Evolutionary conservation across 2,888 invertebrate genomes (phyloP).

Genomic region (Trichogramma evanescens): DNA sequence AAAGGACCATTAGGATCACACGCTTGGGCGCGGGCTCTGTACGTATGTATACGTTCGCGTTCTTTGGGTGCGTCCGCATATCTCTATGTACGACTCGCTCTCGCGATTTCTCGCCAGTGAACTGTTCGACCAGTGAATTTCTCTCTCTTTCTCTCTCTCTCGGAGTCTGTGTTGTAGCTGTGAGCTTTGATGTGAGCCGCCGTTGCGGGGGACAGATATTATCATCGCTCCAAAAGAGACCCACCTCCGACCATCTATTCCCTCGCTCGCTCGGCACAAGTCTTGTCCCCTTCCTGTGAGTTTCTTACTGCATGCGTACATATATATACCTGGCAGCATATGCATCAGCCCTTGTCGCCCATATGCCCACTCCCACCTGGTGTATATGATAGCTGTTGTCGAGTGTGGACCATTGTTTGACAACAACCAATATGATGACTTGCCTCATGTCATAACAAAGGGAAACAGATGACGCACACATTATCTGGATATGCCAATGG

Average conservation of each 20-base stretch:
- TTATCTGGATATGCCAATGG: no score
- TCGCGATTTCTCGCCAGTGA: constrained; percentile 33
- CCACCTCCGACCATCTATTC: constrained; percentile 10
- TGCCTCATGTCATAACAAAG: no score
- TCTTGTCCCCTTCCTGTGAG: neutral
- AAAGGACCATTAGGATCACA: constrained; percentile 35
- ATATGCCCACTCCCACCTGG: neutral
- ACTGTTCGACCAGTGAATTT: no score
- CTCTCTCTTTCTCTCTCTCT: neutral
- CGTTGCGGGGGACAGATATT: constrained; percentile 46
- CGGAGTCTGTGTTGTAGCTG: neutral
- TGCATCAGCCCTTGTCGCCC: neutral
- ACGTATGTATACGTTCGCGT: constrained; percentile 31
- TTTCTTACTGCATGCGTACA: no score
- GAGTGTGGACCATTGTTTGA: no score
- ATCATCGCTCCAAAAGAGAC: constrained; percentile 30
- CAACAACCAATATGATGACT: no score
- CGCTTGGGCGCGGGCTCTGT: constrained; percentile 27
- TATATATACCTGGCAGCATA: no score
- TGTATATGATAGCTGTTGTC: no score
- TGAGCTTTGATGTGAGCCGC: constrained; percentile 44
- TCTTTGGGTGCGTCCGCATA: constrained; percentile 35
- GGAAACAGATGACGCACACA: no score
- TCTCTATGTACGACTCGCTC: constrained; percentile 33
- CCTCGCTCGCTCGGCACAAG: neutral